phyloP scores from a whole-genome alignment of 2,888 invertebrate genomes.

The Pristionchus arcanus region DNA sequence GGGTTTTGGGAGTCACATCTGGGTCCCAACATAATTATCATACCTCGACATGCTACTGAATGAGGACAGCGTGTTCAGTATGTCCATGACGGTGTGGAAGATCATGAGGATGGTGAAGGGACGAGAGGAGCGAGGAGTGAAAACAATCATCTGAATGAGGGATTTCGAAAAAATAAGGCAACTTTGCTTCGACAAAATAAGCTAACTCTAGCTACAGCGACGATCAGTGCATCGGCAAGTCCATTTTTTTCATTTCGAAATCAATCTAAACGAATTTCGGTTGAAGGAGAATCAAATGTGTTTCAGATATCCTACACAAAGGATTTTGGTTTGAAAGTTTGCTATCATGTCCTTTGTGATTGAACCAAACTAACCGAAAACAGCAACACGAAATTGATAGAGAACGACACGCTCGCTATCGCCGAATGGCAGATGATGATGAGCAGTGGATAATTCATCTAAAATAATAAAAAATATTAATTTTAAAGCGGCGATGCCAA shows the following conservation, averaged over 20 bases:
- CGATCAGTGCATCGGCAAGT: too few species aligned
- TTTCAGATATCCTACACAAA: too few species aligned
- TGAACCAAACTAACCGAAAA: not conserved
- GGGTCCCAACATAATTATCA: not conserved
- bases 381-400: not conserved
- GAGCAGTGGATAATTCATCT: conserved; percentile 26
- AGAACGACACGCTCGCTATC: not conserved
- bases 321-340: too few species aligned
- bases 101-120: conserved; percentile 39
- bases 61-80: conserved; percentile 19
- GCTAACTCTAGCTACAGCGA: too few species aligned
- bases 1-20: not conserved
- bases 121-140: conserved; percentile 40
- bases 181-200: too few species aligned
- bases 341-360: too few species aligned
- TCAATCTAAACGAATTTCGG: too few species aligned
- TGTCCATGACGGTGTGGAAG: conserved; percentile 24
- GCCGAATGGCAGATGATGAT: conserved; percentile 22
- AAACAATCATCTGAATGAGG: not conserved
- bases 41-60: conserved; percentile 42
- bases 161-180: not conserved
- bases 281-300: too few species aligned
- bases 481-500: not conserved
- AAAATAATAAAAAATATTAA: not conserved
- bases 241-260: too few species aligned